Conservation (phyloP, 2,797 vertebrate genomes). For the Lophius americanus region DNA sequence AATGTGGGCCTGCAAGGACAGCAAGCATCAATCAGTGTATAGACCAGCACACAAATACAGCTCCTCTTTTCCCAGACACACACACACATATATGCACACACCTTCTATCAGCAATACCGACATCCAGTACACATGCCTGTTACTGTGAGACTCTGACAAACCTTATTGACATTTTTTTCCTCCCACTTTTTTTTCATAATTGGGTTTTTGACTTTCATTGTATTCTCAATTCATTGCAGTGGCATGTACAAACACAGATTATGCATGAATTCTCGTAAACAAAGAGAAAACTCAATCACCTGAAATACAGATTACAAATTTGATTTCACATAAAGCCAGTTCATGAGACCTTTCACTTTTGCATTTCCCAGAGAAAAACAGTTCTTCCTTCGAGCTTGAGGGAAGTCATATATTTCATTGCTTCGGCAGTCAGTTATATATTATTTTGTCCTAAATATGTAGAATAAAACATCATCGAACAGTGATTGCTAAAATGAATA, state of each 20-base stretch:
- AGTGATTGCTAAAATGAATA: too few relatives aligned
- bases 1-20: slow-evolving; percentile 73
- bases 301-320: slow-evolving; percentile 1
- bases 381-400: too few relatives aligned
- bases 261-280: background rate
- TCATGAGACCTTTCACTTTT: too few relatives aligned
- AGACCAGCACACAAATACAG: slow-evolving; percentile 59
- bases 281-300: background rate
- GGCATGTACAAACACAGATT: background rate
- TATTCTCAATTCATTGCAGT: slow-evolving; percentile 6
- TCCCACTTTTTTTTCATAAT: slow-evolving; percentile 18
- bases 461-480: too few relatives aligned
- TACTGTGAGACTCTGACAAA: slow-evolving; percentile 41
- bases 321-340: too few relatives aligned
- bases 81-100: slow-evolving; percentile 20
- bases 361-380: too few relatives aligned
- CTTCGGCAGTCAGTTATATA: too few relatives aligned
- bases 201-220: slow-evolving; percentile 22
- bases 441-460: too few relatives aligned
- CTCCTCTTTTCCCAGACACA: slow-evolving; percentile 52
- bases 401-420: too few relatives aligned
- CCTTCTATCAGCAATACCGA: slow-evolving; percentile 51
- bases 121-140: slow-evolving; percentile 60
- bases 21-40: slow-evolving; percentile 77
- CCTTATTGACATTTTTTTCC: slow-evolving; percentile 34